Base-by-base conservation (phyloP, 37 sponge, comb jelly and placozoan species). In the Hormiphora californensis region DNA sequence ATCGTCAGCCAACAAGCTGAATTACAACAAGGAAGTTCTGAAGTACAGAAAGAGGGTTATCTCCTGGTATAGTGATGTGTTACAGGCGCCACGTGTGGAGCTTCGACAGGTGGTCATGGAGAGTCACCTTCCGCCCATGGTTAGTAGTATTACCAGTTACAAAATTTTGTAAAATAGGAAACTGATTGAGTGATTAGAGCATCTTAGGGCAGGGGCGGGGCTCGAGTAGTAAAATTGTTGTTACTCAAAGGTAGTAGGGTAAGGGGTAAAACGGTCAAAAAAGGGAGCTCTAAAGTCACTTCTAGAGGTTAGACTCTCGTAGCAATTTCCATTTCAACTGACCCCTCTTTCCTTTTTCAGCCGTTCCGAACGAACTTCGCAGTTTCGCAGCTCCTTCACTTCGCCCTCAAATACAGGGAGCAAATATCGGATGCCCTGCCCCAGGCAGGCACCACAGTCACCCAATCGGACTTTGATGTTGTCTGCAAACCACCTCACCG, bases 401-500 rank as follows among this genome's bases (percentile, higher is more conserved):
- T 36, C 67, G 67, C 67, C 67, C 21, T 9, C 19, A 65, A 65
- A 38, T 65, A 65, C 67, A 35, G 35, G 37, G 12, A 35, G 35
- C 38, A 65, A 65, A 65, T 65, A 4, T 35, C 67, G 17, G 67
- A 35, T 17, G 67, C 37, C 5, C 67, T 65, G 37, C 67, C 67
- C 17, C 31, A 35, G 31, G 38, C 31, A 28, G 67, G 67, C 11
- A 35, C 31, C 11, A 21, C 21, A 65, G 12, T 65, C 15, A 65
- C 67, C 67, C 21, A 38, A 33, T 65, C 67, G 35, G 67, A 65
- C 28, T 65, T 65, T 17, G 67, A 65, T 15, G 67, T 65, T 33
- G 11, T 65, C 11, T 36, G 19, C 37, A 65, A 65, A 31, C 67
- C 67, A 33, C 32, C n/a, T n/a, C n/a, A n/a, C n/a, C n/a, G n/a